Conservation (phyloP, 2,797 vertebrate genomes). For the Tenualosa ilisha region DNA sequence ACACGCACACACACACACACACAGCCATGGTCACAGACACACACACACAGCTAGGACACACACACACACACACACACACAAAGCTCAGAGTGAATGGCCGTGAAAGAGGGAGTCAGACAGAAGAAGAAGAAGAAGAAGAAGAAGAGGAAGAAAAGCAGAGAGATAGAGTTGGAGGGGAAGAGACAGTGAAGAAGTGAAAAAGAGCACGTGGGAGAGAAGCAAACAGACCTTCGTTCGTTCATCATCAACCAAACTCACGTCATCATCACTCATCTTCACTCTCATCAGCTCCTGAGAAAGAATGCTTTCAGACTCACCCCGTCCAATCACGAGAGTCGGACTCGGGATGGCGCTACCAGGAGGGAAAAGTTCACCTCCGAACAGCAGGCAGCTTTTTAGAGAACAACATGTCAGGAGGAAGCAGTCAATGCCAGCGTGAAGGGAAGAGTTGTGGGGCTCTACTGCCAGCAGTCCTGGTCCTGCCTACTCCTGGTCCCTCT, state of each 20-base stretch:
- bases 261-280: not conserved
- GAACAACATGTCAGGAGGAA: not conserved
- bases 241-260: not conserved
- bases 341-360: not conserved
- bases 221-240: not conserved
- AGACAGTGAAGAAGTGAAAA: not conserved
- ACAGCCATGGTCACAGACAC: not conserved
- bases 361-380: not conserved
- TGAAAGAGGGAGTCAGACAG: slow-evolving; percentile 11
- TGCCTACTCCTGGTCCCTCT: not conserved
- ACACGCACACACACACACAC: slow-evolving; percentile 22
- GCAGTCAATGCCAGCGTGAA: not conserved
- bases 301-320: not conserved
- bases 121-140: not conserved
- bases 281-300: not conserved
- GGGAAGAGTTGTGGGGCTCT: not conserved
- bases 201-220: not conserved
- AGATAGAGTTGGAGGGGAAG: not conserved
- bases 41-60: not conserved
- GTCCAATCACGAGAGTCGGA: not conserved
- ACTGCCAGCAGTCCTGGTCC: not conserved
- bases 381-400: not conserved
- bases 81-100: not conserved
- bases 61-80: no score
- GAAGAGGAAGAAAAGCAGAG: not conserved